phyloP scores from a whole-genome alignment of 2,888 invertebrate species.

The Schrankia costaestrigalis region DNA sequence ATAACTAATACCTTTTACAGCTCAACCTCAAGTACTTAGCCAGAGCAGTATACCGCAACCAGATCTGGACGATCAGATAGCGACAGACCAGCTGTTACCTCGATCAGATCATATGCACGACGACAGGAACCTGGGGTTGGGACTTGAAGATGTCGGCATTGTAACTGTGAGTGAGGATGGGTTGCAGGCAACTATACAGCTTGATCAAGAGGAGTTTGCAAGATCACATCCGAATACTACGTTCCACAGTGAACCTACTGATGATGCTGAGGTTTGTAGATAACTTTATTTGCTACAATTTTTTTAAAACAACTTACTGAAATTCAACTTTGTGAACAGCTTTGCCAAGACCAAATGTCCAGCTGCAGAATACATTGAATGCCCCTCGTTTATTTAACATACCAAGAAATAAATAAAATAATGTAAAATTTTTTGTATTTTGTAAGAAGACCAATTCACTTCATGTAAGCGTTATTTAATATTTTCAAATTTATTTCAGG shows the following conservation, averaged over 20 bases:
- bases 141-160: constrained; percentile 65
- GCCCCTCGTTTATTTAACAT: no score
- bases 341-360: no score
- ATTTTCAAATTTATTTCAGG: constrained; percentile 38
- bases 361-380: no score
- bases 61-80: constrained; percentile 71
- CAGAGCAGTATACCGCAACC: constrained; percentile 57
- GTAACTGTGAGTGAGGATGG: constrained; percentile 70
- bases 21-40: constrained; percentile 56
- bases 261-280: constrained; percentile 50
- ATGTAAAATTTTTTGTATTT: neutral
- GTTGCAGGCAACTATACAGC: constrained; percentile 54
- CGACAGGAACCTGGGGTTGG: constrained; percentile 52
- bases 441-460: neutral
- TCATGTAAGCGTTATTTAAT: neutral
- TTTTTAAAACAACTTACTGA: neutral
- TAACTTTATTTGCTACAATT: neutral
- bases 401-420: no score
- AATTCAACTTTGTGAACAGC: no score
- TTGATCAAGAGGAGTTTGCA: constrained; percentile 76
- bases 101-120: constrained; percentile 34
- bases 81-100: constrained; percentile 58
- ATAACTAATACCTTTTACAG: constrained; percentile 43
- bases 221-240: constrained; percentile 74
- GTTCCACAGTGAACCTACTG: constrained; percentile 71